Evolutionary conservation across 1,140 invertebrate species (phyloP), one percentile per base, ranked within the genome.

Genomic region (Pachypeltis micranthus): DNA sequence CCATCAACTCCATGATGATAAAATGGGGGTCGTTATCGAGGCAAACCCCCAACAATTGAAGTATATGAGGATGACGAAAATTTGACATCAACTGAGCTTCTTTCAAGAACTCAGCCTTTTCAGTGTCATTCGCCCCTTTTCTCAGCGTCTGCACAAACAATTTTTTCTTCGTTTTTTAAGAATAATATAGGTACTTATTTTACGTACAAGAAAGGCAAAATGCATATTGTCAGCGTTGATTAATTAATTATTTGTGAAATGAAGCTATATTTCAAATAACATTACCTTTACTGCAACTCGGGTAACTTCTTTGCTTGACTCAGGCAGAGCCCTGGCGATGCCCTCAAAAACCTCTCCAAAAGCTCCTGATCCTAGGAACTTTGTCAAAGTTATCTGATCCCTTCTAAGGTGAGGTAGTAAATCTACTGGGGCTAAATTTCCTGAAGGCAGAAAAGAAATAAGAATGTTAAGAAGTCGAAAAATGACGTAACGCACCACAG

Each of bases 271-370:
- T 59, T 24, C 34, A 39, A 39, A n/a, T n/a, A n/a, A n/a, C n/a
- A n/a, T n/a, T 75, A 91, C 89, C 78, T 94, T 95, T 7, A 94
- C 85, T 44, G 91, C 91, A 44, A 93, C 88, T 73, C 83, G 83
- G 10, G 83, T 82, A 4, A 70, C 67, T 19, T 74, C 80, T 3
- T 75, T 78, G 31, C 78, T 80, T 2, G 76, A 78, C 34, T 79
- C 80, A 23, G 71, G 72, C 25, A 89, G 73, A 65, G 83, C 79
- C 67, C 82, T 82, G 0, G 88, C 84, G 44, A 85, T 81, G 0
- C 93, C 95, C 78, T 96, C 91, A 72, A 89, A 96, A 1, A 98
- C 95, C 76, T 96, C 93, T 1, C 94, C 95, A 72, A 98, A 98
- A n/a, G 93, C 93, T 1, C 95, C 96, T 65, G 89, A 92, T 0